Conservation (phyloP, 1,140 invertebrate species). For the Plodia interpunctella region DNA sequence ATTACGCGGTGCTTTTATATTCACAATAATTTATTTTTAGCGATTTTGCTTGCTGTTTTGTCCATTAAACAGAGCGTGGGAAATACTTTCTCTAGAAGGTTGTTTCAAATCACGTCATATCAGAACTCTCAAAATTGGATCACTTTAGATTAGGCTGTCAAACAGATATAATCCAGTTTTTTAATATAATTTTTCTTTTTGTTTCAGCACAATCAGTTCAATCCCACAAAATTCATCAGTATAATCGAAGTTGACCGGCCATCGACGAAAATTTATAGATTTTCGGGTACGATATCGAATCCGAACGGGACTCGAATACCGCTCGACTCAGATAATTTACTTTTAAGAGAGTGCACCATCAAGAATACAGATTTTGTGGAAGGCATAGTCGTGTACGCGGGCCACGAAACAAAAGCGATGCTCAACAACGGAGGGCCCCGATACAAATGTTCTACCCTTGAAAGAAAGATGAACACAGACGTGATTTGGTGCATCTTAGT, state of each 20-base stretch:
- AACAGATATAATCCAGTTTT: too few relatives aligned
- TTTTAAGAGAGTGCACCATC: conserved; percentile 94
- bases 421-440: conserved; percentile 97
- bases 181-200: conserved; percentile 14
- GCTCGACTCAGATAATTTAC: conserved; percentile 94
- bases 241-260: conserved; percentile 94
- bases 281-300: conserved; percentile 93
- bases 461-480: conserved; percentile 96
- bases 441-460: conserved; percentile 95
- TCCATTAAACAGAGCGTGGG: conserved; percentile 32
- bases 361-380: conserved; percentile 95
- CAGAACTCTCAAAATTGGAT: too few relatives aligned
- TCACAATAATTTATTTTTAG: too few relatives aligned
- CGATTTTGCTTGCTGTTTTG: conserved; percentile 1
- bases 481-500: conserved; percentile 98
- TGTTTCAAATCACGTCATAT: background rate
- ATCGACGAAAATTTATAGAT: conserved; percentile 97
- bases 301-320: conserved; percentile 87
- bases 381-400: conserved; percentile 97
- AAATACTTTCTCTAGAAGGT: conserved; percentile 30
- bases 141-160: too few relatives aligned
- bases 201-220: conserved; percentile 82
- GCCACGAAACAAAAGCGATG: conserved; percentile 98
- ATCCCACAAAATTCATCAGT: conserved; percentile 89
- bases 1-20: too few relatives aligned